phyloP scores from a whole-genome alignment of 2,113 vertebrate species.

The Engystomops pustulosus region DNA sequence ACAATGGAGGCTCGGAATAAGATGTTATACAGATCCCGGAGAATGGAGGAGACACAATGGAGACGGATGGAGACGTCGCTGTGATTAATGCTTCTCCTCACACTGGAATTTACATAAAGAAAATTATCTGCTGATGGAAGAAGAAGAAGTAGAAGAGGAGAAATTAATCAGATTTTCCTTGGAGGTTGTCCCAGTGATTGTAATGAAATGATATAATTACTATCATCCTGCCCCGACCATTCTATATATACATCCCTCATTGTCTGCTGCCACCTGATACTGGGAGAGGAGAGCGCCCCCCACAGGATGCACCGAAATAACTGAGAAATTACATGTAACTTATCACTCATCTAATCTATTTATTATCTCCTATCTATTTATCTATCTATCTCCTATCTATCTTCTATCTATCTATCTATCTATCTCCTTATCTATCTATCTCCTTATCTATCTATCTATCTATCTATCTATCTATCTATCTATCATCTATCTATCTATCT shows the following conservation, averaged over 20 bases:
- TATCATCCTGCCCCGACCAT: neutral
- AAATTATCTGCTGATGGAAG: neutral
- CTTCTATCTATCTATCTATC: too few relatives aligned
- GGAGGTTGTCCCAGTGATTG: neutral
- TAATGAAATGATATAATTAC: conserved; percentile 3
- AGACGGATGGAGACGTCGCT: neutral
- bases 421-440: too few relatives aligned
- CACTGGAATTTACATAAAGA: conserved; percentile 2
- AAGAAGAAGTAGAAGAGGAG: neutral
- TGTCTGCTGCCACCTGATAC: neutral
- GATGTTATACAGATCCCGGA: neutral
- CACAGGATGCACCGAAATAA: too few relatives aligned
- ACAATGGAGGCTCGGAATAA: neutral
- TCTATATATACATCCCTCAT: neutral
- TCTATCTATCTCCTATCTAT: too few relatives aligned
- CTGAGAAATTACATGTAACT: too few relatives aligned
- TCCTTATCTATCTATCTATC: too few relatives aligned
- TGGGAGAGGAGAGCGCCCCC: too few relatives aligned
- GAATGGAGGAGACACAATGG: neutral
- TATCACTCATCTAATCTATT: too few relatives aligned
- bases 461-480: too few relatives aligned
- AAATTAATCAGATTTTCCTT: conserved; percentile 5
- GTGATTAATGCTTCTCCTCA: neutral
- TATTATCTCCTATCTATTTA: too few relatives aligned
- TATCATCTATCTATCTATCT: too few relatives aligned